Base-by-base conservation (phyloP, 2,113 vertebrate species). In the Cyanoderma ruficeps region DNA sequence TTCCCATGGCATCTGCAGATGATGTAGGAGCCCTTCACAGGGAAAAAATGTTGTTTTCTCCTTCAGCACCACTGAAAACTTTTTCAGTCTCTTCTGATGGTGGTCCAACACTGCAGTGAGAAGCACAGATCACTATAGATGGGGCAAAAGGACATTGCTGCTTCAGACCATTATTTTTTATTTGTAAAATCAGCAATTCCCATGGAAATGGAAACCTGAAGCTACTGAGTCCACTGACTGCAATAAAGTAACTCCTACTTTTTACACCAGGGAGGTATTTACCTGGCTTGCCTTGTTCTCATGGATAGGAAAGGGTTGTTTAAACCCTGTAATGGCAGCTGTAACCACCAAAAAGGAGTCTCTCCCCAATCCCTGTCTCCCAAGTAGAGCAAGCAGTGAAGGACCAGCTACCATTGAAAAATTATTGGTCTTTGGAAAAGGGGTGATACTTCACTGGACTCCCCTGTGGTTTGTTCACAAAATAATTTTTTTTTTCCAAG, bases 1-100 rank as follows among this genome's bases (percentile, higher is more conserved):
- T 80, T 83, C 79, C 75, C 47, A 21, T 21, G 50, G 52, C 49
- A 42, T 80, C 92, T 74, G 44, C 63, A 77, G 59, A 12, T 16
- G 63, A n/a, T 21, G 63, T 55, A 59, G 74, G 52, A 59, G 28
- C 7, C 50, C 30, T 44, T 94, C 87, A 98, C 35, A 98, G 87
- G 15, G 88, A 80, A 78, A 97, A 98, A 35, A 98, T 39, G 60
- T 65, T 94, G 2, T 96, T 97, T 70, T 98, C 98, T 18, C 94
- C 97, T 81, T 97, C 97, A 53, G 60, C 17, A 4, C 27, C 90
- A 6, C 16, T 75, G 44, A 96, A 88, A 63, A 84, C 64, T 44
- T 83, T 90, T 53, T 90, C 92, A 69, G 11, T 16, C 28, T 95
- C 96, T 96, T 89, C 95, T 7, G n/a, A n/a, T n/a, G 1, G 11